phyloP scores from a whole-genome alignment of 1,140 invertebrate genomes.

The Formica selysi region DNA sequence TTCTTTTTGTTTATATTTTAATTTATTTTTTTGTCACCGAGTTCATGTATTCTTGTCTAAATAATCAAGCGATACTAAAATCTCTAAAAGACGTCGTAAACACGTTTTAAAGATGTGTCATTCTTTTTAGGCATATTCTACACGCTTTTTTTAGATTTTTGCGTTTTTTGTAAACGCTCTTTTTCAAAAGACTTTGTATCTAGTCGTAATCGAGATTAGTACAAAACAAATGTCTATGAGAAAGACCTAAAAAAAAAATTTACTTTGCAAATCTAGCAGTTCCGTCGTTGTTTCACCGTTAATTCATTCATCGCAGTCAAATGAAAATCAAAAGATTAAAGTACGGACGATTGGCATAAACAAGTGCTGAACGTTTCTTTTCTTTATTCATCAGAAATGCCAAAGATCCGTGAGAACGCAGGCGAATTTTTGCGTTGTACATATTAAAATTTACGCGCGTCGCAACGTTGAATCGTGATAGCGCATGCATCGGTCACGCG shows the following conservation, averaged over 20 bases:
- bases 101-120: too few relatives aligned
- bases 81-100: neutral
- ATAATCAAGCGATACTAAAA: neutral
- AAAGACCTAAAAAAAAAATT: constrained; percentile 24
- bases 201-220: neutral
- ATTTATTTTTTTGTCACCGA: neutral
- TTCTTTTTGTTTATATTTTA: too few relatives aligned
- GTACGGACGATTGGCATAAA: constrained; percentile 2
- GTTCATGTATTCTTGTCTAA: neutral
- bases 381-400: neutral
- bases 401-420: neutral
- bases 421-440: neutral
- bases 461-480: constrained; percentile 10
- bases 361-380: neutral
- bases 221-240: neutral
- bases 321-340: constrained; percentile 20
- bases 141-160: neutral
- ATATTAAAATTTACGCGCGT: constrained; percentile 1
- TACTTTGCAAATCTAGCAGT: constrained; percentile 29
- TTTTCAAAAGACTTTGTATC: neutral
- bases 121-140: neutral
- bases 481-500: constrained; percentile 33
- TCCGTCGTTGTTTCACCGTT: neutral
- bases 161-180: neutral
- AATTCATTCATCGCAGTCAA: constrained; percentile 2